Evolutionary conservation across 2,797 vertebrate species (phyloP).

Genomic region (Stomatorhinus walkeri): DNA sequence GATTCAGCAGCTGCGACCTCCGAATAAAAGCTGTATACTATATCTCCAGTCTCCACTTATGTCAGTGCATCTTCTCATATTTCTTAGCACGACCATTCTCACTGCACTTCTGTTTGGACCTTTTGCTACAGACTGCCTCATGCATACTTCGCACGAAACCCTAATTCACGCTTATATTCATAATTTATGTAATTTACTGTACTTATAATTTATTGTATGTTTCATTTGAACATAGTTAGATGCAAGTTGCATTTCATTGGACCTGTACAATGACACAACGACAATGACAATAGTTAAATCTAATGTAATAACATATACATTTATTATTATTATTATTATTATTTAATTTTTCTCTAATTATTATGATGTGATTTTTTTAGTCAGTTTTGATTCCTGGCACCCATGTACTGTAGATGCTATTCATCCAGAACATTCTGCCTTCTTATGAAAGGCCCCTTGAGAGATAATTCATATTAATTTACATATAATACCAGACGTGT

Average conservation of each 20-base stretch:
- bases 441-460: neutral
- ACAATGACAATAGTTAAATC: neutral
- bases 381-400: neutral
- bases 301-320: neutral
- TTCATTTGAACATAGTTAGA: neutral
- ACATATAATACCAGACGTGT: neutral
- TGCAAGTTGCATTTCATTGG: neutral
- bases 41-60: neutral
- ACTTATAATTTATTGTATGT: neutral
- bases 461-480: neutral
- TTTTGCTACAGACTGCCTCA: neutral
- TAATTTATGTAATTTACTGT: neutral
- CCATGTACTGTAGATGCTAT: neutral
- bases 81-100: neutral
- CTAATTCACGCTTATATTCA: neutral
- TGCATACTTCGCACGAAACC: neutral
- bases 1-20: neutral
- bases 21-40: neutral
- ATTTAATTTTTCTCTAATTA: neutral
- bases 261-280: neutral
- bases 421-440: neutral
- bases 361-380: neutral
- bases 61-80: neutral
- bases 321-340: neutral
- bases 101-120: neutral